Percentiles rank a stretch among this genome's conserved stretches.
Evolutionary conservation across 1,140 invertebrate species (phyloP).

Genomic region (Micrasema longulum): DNA sequence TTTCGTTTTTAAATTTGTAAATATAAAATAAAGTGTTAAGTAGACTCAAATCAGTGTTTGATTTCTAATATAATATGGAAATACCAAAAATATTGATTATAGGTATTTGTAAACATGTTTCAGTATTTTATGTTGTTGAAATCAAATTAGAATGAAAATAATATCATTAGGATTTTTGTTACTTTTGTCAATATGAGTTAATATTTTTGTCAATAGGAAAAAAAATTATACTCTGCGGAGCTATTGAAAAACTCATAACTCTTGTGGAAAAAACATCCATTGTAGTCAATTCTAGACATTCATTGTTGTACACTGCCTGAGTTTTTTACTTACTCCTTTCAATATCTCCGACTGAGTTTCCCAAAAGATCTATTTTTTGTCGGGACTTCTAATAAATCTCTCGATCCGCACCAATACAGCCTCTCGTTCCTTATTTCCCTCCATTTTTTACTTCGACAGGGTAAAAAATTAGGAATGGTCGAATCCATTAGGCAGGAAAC

Average conservation of each 20-base stretch:
- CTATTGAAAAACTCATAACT: constrained; percentile 13
- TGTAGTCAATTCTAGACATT: constrained; percentile 15
- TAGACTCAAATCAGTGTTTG: too few relatives aligned
- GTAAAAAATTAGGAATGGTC: constrained; percentile 34
- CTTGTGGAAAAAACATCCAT: constrained; percentile 8
- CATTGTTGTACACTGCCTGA: constrained; percentile 12
- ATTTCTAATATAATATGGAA: too few relatives aligned
- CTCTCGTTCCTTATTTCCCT: constrained; percentile 37
- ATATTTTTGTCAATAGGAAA: too few relatives aligned
- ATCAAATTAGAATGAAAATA: too few relatives aligned
- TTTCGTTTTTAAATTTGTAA: too few relatives aligned
- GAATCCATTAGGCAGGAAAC: constrained; percentile 31
- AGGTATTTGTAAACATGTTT: too few relatives aligned
- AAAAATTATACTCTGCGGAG: too few relatives aligned
- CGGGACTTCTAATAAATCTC: constrained; percentile 11
- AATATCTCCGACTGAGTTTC: neutral
- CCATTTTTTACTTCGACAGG: constrained; percentile 3
- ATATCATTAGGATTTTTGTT: too few relatives aligned
- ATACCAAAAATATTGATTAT: too few relatives aligned
- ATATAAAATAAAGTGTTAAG: too few relatives aligned
- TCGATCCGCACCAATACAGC: constrained; percentile 28
- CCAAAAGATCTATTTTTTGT: constrained; percentile 17
- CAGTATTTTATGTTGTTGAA: too few relatives aligned
- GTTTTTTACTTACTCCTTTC: neutral
- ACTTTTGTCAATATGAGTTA: too few relatives aligned